Conservation (phyloP, 2,888 invertebrate species). For the Chloromyia formosa region DNA sequence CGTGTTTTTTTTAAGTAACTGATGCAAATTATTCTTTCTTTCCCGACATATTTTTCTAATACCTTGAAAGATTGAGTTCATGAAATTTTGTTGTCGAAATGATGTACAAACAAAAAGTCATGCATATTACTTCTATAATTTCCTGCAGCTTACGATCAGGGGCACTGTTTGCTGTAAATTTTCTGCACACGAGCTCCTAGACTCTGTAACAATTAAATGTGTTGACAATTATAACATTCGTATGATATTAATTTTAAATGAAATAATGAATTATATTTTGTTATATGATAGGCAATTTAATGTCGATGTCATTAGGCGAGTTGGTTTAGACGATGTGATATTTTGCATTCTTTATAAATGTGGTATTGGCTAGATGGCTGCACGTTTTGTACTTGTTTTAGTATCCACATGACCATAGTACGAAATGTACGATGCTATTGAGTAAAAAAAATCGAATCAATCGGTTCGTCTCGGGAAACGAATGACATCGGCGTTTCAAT, state of each 20-base stretch:
- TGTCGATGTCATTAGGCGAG: slow-evolving; percentile 41
- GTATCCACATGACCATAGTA: background rate
- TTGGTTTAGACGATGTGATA: background rate
- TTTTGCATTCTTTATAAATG: slow-evolving; percentile 5
- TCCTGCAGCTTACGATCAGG: slow-evolving; percentile 55
- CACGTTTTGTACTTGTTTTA: background rate
- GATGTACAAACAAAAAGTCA: slow-evolving; percentile 43
- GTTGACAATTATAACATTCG: slow-evolving; percentile 41
- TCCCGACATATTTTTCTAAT: slow-evolving; percentile 21
- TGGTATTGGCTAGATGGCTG: slow-evolving; percentile 22
- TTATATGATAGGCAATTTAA: slow-evolving; percentile 48
- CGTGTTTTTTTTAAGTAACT: slow-evolving; percentile 15
- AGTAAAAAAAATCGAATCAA: background rate
- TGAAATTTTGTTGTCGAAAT: slow-evolving; percentile 44
- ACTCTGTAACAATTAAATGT: slow-evolving; percentile 48
- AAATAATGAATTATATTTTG: slow-evolving; percentile 49
- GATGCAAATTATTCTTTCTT: slow-evolving; percentile 37
- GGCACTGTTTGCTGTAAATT: slow-evolving; percentile 54
- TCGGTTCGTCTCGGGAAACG: background rate
- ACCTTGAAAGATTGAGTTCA: slow-evolving; percentile 32
- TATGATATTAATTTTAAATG: slow-evolving; percentile 47
- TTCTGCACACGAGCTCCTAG: slow-evolving; percentile 54
- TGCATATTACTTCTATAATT: slow-evolving; percentile 53
- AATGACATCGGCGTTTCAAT: slow-evolving; percentile 38
- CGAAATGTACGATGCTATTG: background rate